Base-by-base conservation (phyloP, 92 coral and sea anemone genomes). In the Palythoa caribaeorum region DNA sequence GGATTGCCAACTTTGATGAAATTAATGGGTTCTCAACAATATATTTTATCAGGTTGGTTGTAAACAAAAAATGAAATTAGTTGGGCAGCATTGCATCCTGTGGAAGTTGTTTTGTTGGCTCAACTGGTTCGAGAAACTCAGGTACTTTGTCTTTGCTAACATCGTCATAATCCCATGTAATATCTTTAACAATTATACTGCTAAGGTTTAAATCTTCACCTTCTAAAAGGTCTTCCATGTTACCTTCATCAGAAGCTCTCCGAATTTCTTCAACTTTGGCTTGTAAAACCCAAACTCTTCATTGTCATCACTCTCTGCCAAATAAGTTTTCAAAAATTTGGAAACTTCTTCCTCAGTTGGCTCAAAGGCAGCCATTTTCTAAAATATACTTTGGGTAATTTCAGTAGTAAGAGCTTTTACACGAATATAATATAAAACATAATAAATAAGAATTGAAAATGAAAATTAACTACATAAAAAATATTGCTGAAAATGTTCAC, bases 331-430 rank as follows among this genome's bases (percentile, higher is more conserved):
- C 19, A 3, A 59, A 3, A 59, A 59, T 59, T 59, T 3, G 16
- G 19, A 13, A 59, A 17, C 14, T 59, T 59, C 65, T 11, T 19
- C 5, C 71, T 65, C 71, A 65, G 71, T 21, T 1, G 28, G 71
- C 71, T 17, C 71, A 65, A 65, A 65, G n/a, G 71, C 71, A 65
- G 36, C 38, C 71, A 65, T 65, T 11, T 65, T 65, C 35, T 65
- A n/a, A 20, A 17, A 65, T 65, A 65, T 17, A 65, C 36, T n/a
- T 21, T 19, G 36, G 9, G 36, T n/a, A 17, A 65, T 19, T 65
- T 65, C 38, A 65, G n/a, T 9, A n/a, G 38, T 65, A 65, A 17
- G 36, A 17, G 71, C 71, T 65, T 65, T n/a, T 65, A 65, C 71
- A 65, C 7, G 35, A 65, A 65, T 65, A 36, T 9, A 57, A 57